Evolutionary conservation across 2,797 vertebrate genomes (phyloP), one percentile per base, ranked within the genome.

Genomic region (Phataginus tricuspis): DNA sequence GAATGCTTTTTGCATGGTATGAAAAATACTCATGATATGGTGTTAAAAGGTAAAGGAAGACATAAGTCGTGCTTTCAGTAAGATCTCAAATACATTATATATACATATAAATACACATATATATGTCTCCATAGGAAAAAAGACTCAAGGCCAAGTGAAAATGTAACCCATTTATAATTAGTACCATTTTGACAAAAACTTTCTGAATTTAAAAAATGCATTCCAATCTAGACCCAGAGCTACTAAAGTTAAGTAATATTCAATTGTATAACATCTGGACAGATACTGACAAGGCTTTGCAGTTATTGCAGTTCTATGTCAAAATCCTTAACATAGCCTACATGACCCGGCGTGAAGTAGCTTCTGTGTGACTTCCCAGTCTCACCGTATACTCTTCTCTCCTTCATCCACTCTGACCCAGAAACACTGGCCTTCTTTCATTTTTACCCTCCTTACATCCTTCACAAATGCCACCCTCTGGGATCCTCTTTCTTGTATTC

Each of bases 21-120:
- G 31, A 57, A 15, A 84, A 57, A 59, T 61, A 66, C 16, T 85
- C n/a, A 79, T n/a, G 31, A 63, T 45, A 69, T n/a, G 29, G 49
- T 63, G 10, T 12, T 86, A 79, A 34, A 51, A 42, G n/a, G 6
- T 45, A n/a, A 79, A 71, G 10, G 11, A 49, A 34, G 39, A 59
- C 63, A 34, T 10, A 31, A 91, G 37, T 45, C 66, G 34, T 78
- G 9, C 49, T 57, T 82, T 13, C 27, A 53, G 31, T 42, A 89
- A 77, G 29, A 69, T 88, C 39, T 78, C 55, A 91, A 68, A 90
- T 90, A 51, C 4, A 53, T 71, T 45, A 64, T 34, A 37, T 37
- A 31, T 4, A 23, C 4, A 42, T 11, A 59, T 37, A 27, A 27
- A 69, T 34, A 25, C 23, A 75, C 5, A 71, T 49, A 19, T 7